phyloP scores from a whole-genome alignment of 23 tunicate species.

The Pegea sp. region DNA sequence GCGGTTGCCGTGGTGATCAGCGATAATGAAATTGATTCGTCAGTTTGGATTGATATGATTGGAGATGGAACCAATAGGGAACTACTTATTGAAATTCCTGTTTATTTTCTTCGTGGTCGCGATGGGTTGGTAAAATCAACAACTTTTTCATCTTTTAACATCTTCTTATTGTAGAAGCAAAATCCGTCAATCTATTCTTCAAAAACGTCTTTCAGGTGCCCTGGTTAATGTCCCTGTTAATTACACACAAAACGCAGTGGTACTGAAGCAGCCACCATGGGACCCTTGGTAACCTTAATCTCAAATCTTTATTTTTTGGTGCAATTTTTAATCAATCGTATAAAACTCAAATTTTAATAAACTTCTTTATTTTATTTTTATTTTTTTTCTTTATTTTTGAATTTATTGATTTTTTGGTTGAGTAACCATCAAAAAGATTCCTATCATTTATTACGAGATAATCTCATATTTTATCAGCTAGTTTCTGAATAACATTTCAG shows the following conservation, averaged over 20 bases:
- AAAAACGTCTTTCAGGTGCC: conserved; percentile 7
- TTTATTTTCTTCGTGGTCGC: conserved; percentile 52
- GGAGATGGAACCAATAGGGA: conserved; percentile 42
- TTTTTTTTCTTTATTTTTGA: too few species aligned
- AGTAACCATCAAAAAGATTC: too few species aligned
- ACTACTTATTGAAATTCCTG: conserved; percentile 33
- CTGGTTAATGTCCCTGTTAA: conserved; percentile 38
- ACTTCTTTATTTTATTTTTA: too few species aligned
- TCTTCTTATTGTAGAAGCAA: conserved; percentile 3
- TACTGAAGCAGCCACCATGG: conserved; percentile 40
- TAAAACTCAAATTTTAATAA: too few species aligned
- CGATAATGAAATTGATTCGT: conserved; percentile 21
- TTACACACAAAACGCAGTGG: conserved; percentile 1
- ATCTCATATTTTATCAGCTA: too few species aligned
- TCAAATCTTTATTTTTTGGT: too few species aligned
- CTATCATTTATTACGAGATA: too few species aligned
- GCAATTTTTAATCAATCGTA: too few species aligned
- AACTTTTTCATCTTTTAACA: background rate
- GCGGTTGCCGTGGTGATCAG: conserved; percentile 37
- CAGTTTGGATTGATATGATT: conserved; percentile 55
- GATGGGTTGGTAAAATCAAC: conserved; percentile 18
- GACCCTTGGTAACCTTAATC: conserved; percentile 49
- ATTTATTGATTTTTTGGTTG: too few species aligned
- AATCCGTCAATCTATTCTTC: conserved; percentile 10
- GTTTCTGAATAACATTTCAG: too few species aligned